A percentile compares a stretch with the other conserved stretches of the same genome.
Conservation (phyloP, 2,113 vertebrate genomes). For the Colistium nudipinnis region DNA sequence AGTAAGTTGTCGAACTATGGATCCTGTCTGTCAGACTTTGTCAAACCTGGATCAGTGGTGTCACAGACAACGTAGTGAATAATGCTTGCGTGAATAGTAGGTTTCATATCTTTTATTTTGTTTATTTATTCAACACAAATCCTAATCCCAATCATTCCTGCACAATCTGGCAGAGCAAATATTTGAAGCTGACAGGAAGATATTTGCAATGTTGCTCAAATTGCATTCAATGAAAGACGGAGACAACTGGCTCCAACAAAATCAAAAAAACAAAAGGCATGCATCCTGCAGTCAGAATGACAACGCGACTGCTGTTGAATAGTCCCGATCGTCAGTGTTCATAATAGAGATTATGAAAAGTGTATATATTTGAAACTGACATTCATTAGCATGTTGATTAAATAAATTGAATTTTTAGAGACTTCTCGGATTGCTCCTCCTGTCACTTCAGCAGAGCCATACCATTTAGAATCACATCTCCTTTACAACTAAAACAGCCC, state of each 20-base stretch:
- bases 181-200: not conserved
- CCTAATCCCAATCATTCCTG: no score
- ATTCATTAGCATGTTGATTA: not conserved
- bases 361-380: not conserved
- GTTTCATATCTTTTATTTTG: no score
- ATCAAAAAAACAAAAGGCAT: not conserved
- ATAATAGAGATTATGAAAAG: not conserved
- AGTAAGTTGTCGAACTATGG: no score
- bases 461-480: not conserved
- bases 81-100: no score
- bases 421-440: not conserved
- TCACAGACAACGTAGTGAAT: not conserved
- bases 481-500: not conserved
- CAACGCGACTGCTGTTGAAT: not conserved
- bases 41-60: not conserved
- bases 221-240: not conserved
- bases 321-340: not conserved
- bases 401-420: not conserved
- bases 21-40: not conserved
- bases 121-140: no score
- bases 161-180: no score
- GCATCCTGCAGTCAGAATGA: not conserved
- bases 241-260: not conserved
- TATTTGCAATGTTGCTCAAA: not conserved
- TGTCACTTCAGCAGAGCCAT: not conserved